Conservation (phyloP, 2,888 invertebrate genomes). For the Philhelius pedissequus region DNA sequence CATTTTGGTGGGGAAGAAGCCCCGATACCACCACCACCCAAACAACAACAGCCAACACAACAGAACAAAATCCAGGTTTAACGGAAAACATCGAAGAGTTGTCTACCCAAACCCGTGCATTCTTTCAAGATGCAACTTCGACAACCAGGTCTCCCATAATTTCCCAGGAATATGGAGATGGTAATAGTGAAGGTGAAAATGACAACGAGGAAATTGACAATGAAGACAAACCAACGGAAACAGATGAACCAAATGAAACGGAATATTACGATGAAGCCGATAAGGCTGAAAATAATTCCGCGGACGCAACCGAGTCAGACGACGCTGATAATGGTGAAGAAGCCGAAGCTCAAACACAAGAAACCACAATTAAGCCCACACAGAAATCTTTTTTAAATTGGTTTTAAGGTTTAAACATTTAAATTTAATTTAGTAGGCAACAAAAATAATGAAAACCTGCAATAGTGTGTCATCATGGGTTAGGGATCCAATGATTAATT, state of each 20-base stretch:
- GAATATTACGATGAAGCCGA: slow-evolving; percentile 7
- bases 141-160: slow-evolving; percentile 19
- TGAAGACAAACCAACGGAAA: neutral
- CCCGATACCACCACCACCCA: neutral
- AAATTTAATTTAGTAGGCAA: too few relatives aligned
- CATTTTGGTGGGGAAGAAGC: neutral
- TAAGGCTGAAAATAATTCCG: neutral
- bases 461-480: too few relatives aligned
- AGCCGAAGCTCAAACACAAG: neutral
- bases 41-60: slow-evolving; percentile 24
- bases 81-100: neutral
- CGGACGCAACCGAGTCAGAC: neutral
- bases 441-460: too few relatives aligned
- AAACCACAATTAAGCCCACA: neutral
- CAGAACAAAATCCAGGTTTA: neutral
- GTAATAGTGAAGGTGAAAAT: neutral
- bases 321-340: neutral
- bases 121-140: slow-evolving; percentile 26
- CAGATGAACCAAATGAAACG: neutral
- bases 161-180: slow-evolving; percentile 7
- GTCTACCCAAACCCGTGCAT: too few relatives aligned
- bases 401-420: neutral
- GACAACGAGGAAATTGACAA: neutral
- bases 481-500: too few relatives aligned
- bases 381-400: neutral